A percentile compares a stretch with the other conserved stretches of the same genome.
Conservation (phyloP, 37 sponge, comb jelly and placozoan genomes). For the Chondrosia reniformis region DNA sequence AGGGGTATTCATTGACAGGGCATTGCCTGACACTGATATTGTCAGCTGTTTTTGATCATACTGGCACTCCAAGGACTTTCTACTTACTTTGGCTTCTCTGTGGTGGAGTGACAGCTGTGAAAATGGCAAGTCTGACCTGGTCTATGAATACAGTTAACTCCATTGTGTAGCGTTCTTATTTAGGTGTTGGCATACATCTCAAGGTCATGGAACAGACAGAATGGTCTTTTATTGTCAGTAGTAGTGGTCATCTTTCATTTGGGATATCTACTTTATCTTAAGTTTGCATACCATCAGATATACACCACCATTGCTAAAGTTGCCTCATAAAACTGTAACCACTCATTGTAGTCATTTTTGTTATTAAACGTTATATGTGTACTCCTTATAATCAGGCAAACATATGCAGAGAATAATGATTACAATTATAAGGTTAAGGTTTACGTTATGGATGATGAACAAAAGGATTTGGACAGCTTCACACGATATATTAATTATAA, state of each 20-base stretch:
- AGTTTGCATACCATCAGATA: conserved; percentile 69
- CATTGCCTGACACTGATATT: conserved; percentile 55
- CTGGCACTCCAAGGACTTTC: conserved; percentile 49
- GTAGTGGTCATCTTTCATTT: conserved; percentile 57
- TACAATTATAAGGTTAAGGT: too few relatives aligned
- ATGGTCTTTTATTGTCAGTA: conserved; percentile 49
- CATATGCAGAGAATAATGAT: too few relatives aligned
- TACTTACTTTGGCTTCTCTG: conserved; percentile 40
- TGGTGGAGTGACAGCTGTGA: conserved; percentile 55
- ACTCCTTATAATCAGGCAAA: too few relatives aligned
- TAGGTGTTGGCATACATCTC: conserved; percentile 60
- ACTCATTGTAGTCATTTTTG: too few relatives aligned
- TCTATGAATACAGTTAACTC: not conserved
- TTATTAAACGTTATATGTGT: too few relatives aligned
- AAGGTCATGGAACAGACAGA: conserved; percentile 54
- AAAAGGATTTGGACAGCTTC: too few relatives aligned
- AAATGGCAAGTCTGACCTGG: conserved; percentile 61
- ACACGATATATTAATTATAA: too few relatives aligned
- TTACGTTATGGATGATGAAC: too few relatives aligned
- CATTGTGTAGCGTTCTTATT: not conserved
- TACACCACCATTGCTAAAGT: too few relatives aligned
- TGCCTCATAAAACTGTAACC: too few relatives aligned
- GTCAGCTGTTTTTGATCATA: conserved; percentile 46
- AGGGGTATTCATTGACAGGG: conserved; percentile 75
- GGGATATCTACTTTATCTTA: conserved; percentile 74